Evolutionary conservation across 30 jellyfish, hydroid and myxozoan species (phyloP).

Genomic region (Catostylus mosaicus): DNA sequence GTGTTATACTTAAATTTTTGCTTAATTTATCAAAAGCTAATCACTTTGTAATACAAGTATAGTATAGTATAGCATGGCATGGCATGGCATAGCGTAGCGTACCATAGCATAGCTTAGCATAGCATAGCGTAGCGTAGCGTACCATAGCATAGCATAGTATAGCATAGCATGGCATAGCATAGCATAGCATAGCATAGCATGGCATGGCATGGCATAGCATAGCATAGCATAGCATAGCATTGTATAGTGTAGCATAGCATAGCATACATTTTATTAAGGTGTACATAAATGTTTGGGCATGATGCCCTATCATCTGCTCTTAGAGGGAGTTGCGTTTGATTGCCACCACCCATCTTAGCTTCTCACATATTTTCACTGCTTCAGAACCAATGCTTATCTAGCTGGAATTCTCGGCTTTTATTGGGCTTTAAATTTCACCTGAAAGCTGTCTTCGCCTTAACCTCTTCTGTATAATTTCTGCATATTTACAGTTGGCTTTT

Average conservation of each 20-base stretch:
- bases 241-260: not conserved
- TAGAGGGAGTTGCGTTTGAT: too few species aligned
- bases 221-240: too few species aligned
- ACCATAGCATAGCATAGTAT: not conserved
- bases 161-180: not conserved
- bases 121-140: not conserved
- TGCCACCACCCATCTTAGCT: too few species aligned
- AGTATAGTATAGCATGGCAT: not conserved
- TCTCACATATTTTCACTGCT: too few species aligned
- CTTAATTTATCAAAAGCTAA: not conserved
- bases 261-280: too few species aligned
- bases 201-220: conserved; percentile 12
- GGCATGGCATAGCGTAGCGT: not conserved
- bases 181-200: not conserved
- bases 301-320: too few species aligned
- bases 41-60: not conserved
- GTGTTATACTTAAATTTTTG: not conserved
- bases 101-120: not conserved
- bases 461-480: too few species aligned
- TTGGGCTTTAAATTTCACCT: too few species aligned
- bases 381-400: too few species aligned
- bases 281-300: too few species aligned
- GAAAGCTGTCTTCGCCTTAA: too few species aligned
- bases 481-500: conserved; percentile 89
- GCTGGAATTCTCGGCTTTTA: too few species aligned